Conservation (phyloP, 1,140 invertebrate species). For the Lineus longissimus region DNA sequence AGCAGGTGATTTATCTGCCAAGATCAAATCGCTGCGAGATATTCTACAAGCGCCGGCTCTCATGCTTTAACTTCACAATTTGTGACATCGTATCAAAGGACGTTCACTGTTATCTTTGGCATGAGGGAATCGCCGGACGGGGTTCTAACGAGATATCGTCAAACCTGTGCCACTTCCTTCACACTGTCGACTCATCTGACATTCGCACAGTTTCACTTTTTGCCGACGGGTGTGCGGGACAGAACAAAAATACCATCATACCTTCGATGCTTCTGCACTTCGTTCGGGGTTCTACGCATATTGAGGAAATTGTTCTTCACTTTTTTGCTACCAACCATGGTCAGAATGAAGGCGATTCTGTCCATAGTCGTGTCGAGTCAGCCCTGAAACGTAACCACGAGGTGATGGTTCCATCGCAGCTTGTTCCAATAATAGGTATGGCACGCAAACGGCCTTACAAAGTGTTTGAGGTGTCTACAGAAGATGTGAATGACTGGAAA, state of each 20-base stretch:
- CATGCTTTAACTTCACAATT: not conserved
- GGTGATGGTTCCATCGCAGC: not conserved
- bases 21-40: not conserved
- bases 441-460: not conserved
- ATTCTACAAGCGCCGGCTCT: not conserved
- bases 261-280: not conserved
- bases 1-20: not conserved
- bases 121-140: not conserved
- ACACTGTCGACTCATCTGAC: not conserved
- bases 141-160: not conserved
- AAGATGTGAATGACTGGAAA: not conserved
- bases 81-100: not conserved
- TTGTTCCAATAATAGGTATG: not conserved
- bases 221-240: not conserved
- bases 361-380: not conserved
- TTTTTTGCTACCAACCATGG: not conserved
- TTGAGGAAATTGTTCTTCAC: not conserved
- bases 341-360: not conserved
- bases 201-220: not conserved
- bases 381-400: not conserved
- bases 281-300: not conserved
- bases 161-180: not conserved
- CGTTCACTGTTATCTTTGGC: not conserved
- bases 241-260: not conserved
- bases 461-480: not conserved